Evolutionary conservation across 2,888 invertebrate genomes (phyloP).

Genomic region (Nymphalis c-album): DNA sequence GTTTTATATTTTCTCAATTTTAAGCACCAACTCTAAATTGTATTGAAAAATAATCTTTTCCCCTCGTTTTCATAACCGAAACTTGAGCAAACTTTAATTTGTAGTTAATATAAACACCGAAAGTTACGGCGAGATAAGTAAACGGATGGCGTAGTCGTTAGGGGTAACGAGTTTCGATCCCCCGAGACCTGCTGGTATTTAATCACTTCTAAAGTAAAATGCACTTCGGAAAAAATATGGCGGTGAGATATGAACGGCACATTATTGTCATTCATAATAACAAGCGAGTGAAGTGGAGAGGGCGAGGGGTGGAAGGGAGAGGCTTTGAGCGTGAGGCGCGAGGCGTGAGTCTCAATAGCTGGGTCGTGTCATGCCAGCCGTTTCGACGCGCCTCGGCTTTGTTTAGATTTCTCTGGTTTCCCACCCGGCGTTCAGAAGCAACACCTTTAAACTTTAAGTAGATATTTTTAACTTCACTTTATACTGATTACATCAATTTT

Average conservation of each 20-base stretch:
- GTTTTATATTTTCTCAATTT: conserved; percentile 22
- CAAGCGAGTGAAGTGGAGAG: conserved; percentile 46
- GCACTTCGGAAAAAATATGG: conserved; percentile 68
- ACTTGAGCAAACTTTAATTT: conserved; percentile 75
- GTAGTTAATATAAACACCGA: conserved; percentile 72
- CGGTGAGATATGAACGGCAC: conserved; percentile 67
- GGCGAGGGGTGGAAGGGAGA: conserved; percentile 47
- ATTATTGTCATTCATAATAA: conserved; percentile 81
- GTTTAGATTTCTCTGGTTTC: conserved; percentile 54
- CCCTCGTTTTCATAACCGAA: conserved; percentile 56
- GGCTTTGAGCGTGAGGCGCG: conserved; percentile 42
- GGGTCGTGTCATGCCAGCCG: conserved; percentile 62
- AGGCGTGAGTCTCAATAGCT: conserved; percentile 61
- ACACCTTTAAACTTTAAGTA: conserved; percentile 42
- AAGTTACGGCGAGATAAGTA: conserved; percentile 65
- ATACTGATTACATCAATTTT: conserved; percentile 34
- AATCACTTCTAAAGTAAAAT: conserved; percentile 75
- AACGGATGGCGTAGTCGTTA: conserved; percentile 68
- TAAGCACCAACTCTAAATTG: conserved; percentile 23
- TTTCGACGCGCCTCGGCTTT: conserved; percentile 52
- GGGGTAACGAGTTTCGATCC: conserved; percentile 66
- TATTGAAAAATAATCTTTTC: conserved; percentile 41
- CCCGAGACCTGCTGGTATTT: conserved; percentile 67
- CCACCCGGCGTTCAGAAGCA: conserved; percentile 44
- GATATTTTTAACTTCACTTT: conserved; percentile 33